Conservation (phyloP, 1,140 invertebrate genomes). For the Drosophila melanica region DNA sequence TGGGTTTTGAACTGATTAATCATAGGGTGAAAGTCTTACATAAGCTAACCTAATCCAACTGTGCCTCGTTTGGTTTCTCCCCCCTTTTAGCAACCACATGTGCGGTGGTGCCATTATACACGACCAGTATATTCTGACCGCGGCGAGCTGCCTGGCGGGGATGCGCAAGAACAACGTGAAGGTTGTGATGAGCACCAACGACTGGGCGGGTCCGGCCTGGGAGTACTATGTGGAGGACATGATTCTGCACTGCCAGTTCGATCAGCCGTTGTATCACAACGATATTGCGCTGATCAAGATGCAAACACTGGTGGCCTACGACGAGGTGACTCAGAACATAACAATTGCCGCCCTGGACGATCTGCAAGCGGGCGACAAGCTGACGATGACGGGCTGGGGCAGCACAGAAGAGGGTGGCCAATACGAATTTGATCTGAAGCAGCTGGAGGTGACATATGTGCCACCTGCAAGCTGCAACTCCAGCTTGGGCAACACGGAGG, state of each 20-base stretch:
- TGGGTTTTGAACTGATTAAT: background rate
- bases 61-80: background rate
- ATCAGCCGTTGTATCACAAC: slow-evolving; percentile 82
- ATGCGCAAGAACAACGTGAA: slow-evolving; percentile 47
- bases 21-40: no score
- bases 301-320: slow-evolving; percentile 76
- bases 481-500: slow-evolving; percentile 33
- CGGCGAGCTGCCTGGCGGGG: slow-evolving; percentile 83
- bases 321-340: slow-evolving; percentile 84
- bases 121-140: slow-evolving; percentile 82
- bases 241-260: slow-evolving; percentile 71
- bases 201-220: slow-evolving; percentile 61
- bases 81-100: slow-evolving; percentile 69
- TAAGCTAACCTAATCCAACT: background rate
- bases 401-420: slow-evolving; percentile 42
- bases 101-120: slow-evolving; percentile 84
- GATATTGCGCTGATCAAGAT: slow-evolving; percentile 85
- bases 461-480: slow-evolving; percentile 45
- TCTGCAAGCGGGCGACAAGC: slow-evolving; percentile 62
- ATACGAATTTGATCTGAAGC: slow-evolving; percentile 51
- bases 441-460: slow-evolving; percentile 67
- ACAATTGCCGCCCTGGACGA: slow-evolving; percentile 50
- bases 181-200: slow-evolving; percentile 71
- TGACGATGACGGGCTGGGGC: slow-evolving; percentile 86
- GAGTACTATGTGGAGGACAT: slow-evolving; percentile 62